Conservation (phyloP, 2,113 vertebrate species). For the Ceyx melanurus region DNA sequence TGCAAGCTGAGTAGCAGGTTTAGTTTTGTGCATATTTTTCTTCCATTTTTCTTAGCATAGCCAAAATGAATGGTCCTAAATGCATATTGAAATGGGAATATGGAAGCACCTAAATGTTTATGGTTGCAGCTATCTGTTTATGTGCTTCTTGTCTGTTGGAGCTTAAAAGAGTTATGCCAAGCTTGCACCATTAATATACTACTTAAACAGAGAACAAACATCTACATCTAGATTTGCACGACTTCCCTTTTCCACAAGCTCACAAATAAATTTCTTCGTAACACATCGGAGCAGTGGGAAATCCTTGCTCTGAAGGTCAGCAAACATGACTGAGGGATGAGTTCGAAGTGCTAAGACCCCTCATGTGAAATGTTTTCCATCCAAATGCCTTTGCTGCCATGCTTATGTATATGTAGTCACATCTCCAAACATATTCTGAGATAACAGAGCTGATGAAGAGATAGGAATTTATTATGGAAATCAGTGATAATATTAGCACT, state of each 20-base stretch:
- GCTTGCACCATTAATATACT: neutral
- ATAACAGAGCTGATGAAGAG: neutral
- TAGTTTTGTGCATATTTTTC: neutral
- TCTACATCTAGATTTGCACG: neutral
- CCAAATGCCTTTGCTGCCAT: neutral
- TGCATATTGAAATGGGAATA: neutral
- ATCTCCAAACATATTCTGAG: neutral
- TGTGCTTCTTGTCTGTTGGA: neutral
- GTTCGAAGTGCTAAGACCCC: neutral
- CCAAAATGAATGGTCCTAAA: neutral
- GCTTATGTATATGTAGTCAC: neutral
- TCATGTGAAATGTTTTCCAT: neutral
- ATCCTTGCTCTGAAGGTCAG: neutral
- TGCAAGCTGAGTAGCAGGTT: neutral
- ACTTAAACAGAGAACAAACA: neutral
- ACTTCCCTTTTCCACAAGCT: neutral
- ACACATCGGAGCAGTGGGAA: neutral
- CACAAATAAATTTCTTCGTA: neutral
- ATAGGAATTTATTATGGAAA: neutral
- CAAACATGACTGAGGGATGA: neutral
- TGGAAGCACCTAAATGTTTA: too few relatives aligned
- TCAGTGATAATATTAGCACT: neutral
- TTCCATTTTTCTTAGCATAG: neutral
- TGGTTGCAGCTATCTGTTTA: neutral
- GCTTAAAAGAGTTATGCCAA: neutral